Percentiles rank a stretch among this genome's conserved stretches.
These are phyloP conservation scores for Papilio polytes DNA, from an alignment of 1,140 invertebrate genomes.

Conservation along the genomic window DNA sequence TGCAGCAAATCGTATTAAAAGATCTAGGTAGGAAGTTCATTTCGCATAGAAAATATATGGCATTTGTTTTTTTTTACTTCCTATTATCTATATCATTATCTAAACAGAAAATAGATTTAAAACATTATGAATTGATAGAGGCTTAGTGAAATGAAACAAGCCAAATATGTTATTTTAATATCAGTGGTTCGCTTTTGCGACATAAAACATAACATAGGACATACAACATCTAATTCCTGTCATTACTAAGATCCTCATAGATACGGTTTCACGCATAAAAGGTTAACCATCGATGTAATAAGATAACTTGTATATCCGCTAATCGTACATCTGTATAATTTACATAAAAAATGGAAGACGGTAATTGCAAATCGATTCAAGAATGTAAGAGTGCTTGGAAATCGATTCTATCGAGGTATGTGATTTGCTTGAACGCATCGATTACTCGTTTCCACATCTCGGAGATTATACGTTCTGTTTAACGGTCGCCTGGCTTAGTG, in stretches of 20 bases:
- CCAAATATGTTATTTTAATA: not conserved
- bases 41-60: not conserved
- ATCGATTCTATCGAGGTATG: conserved; percentile 21
- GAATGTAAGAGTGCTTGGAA: conserved; percentile 23
- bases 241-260: not conserved
- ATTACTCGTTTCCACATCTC: conserved; percentile 20
- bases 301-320: not conserved
- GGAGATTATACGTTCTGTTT: conserved; percentile 14
- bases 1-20: not conserved
- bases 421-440: conserved; percentile 13
- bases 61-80: too few species aligned
- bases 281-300: not conserved
- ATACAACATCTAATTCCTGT: not conserved
- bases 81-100: too few species aligned
- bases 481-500: not conserved
- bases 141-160: not conserved
- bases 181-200: not conserved
- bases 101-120: not conserved
- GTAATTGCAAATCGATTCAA: conserved; percentile 21
- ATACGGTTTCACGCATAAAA: not conserved
- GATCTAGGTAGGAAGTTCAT: not conserved
- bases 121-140: too few species aligned
- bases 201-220: too few species aligned
- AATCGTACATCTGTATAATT: not conserved
- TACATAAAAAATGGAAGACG: conserved; percentile 6